Percentiles rank a stretch among this genome's conserved stretches.
phyloP scores from a whole-genome alignment of 2,888 invertebrate species.

The Antheraea assamensis region DNA sequence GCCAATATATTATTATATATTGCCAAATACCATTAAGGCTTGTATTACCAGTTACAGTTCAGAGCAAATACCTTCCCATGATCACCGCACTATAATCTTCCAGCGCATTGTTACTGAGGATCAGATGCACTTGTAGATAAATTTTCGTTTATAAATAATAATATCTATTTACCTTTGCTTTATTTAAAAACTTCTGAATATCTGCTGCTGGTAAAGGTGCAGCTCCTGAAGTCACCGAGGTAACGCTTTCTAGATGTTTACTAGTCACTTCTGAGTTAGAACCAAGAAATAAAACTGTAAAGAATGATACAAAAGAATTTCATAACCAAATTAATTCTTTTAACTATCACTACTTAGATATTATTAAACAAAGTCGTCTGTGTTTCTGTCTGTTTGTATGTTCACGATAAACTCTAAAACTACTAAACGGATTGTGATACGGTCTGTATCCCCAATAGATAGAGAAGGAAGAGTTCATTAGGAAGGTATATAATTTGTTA shows the following conservation, averaged over 20 bases:
- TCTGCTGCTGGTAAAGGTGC: slow-evolving; percentile 86
- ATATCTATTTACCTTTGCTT: slow-evolving; percentile 54
- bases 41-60: background rate
- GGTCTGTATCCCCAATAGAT: no score
- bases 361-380: no score
- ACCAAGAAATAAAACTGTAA: slow-evolving; percentile 86
- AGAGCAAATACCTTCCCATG: background rate
- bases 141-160: background rate
- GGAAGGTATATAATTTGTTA: no score
- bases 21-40: background rate
- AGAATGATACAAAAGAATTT: background rate
- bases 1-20: no score
- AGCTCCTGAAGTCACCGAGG: slow-evolving; percentile 82
- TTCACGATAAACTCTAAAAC: no score
- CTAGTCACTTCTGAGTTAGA: slow-evolving; percentile 81
- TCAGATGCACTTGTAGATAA: background rate
- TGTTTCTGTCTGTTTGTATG: no score
- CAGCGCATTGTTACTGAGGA: background rate
- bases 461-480: no score
- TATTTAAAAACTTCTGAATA: slow-evolving; percentile 76
- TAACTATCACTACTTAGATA: no score
- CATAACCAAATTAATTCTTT: no score
- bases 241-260: slow-evolving; percentile 80
- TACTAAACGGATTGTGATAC: no score
- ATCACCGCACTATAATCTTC: background rate